Evolutionary conservation across 2,797 vertebrate species (phyloP), one percentile per base, ranked within the genome.

Genomic region (Melanotaenia pygmaea): DNA sequence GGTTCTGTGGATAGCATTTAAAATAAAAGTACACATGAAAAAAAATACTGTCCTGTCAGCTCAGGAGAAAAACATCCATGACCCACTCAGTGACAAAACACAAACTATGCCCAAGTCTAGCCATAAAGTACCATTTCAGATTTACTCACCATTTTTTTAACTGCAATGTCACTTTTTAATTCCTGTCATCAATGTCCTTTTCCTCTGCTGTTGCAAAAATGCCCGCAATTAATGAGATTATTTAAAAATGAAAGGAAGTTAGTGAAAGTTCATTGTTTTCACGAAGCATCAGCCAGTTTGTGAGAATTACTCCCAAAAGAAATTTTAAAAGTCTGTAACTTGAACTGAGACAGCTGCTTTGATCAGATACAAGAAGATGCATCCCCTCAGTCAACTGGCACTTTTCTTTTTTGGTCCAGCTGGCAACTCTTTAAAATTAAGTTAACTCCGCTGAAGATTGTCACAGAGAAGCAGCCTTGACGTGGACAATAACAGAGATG

Each of bases 141-240:
- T 79, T 74, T 89, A 92, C 92, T 93, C 85, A 93, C 92, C 88
- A 66, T 77, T 1, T 74, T 60, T 28, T 74, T 16, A 65, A 64
- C 37, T 76, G 65, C 64, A 40, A 74, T 70, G 56, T 59, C 68
- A 73, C 28, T 38, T 69, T 69, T 72, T 62, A 54, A 70, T 20
- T 70, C 45, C 45, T 18, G 72, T 88, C 73, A 30, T 74, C 45
- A 59, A 71, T 59, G 72, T 74, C 66, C 6, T 71, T 51, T 71
- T 59, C 32, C 16, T 80, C 54, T 54, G 40, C 54, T 79, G 69
- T 38, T 67, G 47, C 24, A 45, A 76, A 80, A 77, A 18, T 65
- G 64, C 71, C 80, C 79, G 40, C 22, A 20, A 60, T 50, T 34
- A 18, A 56, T 5, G 14, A 64, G 66, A 60, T 64, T 32, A 62